Evolutionary conservation across 1,140 invertebrate species (phyloP).

Genomic region (Macrotrachela quadricornifera): DNA sequence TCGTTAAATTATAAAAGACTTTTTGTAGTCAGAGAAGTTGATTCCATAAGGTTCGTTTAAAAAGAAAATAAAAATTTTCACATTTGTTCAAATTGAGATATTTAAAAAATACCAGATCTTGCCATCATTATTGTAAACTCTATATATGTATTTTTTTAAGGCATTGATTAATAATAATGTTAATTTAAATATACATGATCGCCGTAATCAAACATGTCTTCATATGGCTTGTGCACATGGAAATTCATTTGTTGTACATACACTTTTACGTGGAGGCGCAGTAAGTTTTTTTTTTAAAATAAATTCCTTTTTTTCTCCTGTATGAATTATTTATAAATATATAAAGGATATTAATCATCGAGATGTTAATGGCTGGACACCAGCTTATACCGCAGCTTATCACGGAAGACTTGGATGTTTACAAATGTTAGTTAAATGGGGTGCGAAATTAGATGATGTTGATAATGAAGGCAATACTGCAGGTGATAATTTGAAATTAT

Average conservation of each 20-base stretch:
- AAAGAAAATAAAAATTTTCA: too few species aligned
- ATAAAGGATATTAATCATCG: conserved; percentile 23
- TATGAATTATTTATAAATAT: too few species aligned
- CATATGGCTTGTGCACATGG: conserved; percentile 27
- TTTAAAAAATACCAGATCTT: too few species aligned
- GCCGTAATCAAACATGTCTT: conserved; percentile 20
- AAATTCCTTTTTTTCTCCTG: background rate
- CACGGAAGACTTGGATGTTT: conserved; percentile 20
- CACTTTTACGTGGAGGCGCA: conserved; percentile 24
- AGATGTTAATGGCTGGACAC: conserved; percentile 28
- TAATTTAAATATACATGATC: conserved; percentile 22
- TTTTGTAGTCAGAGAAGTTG: too few species aligned
- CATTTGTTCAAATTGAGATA: too few species aligned
- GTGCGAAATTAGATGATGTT: conserved; percentile 22
- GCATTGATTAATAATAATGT: conserved; percentile 26
- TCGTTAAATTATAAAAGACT: too few species aligned
- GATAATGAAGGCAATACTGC: conserved; percentile 27
- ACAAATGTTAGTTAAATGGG: conserved; percentile 27
- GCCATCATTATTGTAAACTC: too few species aligned
- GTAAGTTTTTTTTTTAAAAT: background rate
- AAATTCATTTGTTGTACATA: conserved; percentile 27
- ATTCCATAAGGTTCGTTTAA: too few species aligned
- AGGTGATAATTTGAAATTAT: conserved; percentile 14
- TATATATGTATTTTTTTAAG: conserved; percentile 10
- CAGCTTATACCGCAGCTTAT: conserved; percentile 28